Evolutionary conservation across 2,113 vertebrate genomes (phyloP).

Genomic region (Lamprologus speciosus): DNA sequence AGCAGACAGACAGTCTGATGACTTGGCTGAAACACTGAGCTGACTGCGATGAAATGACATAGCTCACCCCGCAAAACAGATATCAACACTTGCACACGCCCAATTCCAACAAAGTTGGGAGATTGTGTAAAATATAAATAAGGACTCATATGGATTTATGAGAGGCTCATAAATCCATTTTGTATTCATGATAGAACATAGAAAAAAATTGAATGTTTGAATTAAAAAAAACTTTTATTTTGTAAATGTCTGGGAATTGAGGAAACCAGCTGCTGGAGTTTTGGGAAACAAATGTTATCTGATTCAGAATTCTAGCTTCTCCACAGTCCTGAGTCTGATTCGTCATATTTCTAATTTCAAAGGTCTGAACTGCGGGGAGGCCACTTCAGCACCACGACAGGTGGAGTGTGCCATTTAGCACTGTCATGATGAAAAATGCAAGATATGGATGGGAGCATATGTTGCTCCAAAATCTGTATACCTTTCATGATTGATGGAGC

Average conservation of each 20-base stretch:
- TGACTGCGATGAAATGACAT: not conserved
- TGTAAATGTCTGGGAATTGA: not conserved
- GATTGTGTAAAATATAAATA: not conserved
- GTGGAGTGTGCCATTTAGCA: not conserved
- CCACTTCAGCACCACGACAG: not conserved
- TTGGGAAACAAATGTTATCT: not conserved
- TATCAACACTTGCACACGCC: not conserved
- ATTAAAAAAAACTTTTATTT: not conserved
- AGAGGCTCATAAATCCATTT: not conserved
- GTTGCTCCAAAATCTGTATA: not conserved
- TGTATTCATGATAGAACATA: not conserved
- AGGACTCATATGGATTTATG: not conserved
- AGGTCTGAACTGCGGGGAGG: not conserved
- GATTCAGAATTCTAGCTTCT: not conserved
- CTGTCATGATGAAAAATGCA: not conserved
- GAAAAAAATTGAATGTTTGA: not conserved
- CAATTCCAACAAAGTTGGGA: not conserved
- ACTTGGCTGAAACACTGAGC: slow-evolving; percentile 27
- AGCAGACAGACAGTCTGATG: slow-evolving; percentile 45
- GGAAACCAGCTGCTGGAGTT: not conserved
- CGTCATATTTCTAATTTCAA: not conserved
- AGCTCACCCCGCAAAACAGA: not conserved
- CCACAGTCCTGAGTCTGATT: not conserved
- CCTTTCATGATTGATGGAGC: not conserved
- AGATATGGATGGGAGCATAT: not conserved